Evolutionary conservation across 1,140 invertebrate genomes (phyloP).

Genomic region (Doryteuthis pealeii): DNA sequence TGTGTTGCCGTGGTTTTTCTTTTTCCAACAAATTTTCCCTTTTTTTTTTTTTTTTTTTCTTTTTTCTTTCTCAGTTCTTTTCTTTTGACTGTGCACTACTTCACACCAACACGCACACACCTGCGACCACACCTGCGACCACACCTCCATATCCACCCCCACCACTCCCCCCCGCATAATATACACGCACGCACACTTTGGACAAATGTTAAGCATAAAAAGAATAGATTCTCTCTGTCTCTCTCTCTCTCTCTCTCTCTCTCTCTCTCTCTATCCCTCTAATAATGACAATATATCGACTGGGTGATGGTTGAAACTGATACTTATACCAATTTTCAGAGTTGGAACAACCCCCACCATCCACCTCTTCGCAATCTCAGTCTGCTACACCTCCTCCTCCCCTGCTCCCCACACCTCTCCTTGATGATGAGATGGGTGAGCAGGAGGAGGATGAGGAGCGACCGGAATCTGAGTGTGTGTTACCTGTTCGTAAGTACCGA

Average conservation of each 20-base stretch:
- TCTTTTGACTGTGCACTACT: no score
- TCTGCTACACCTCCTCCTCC: slow-evolving; percentile 10
- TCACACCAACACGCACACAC: no score
- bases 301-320: slow-evolving; percentile 4
- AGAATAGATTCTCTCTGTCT: no score
- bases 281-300: not conserved
- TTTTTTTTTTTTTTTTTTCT: no score
- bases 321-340: slow-evolving; percentile 9
- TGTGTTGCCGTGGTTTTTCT: no score
- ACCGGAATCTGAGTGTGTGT: not conserved
- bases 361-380: not conserved
- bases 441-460: slow-evolving; percentile 8
- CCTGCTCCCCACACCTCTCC: slow-evolving; percentile 1
- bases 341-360: slow-evolving; percentile 10
- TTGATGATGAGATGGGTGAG: not conserved
- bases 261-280: not conserved
- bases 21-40: no score
- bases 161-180: no score
- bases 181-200: no score
- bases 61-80: no score
- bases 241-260: not conserved
- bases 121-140: no score
- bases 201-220: no score
- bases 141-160: no score
- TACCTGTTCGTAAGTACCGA: slow-evolving; percentile 14